A percentile compares a stretch with the other conserved stretches of the same genome.
Conservation (phyloP, 2,888 invertebrate genomes). For the Hydrotaea diabolus region DNA sequence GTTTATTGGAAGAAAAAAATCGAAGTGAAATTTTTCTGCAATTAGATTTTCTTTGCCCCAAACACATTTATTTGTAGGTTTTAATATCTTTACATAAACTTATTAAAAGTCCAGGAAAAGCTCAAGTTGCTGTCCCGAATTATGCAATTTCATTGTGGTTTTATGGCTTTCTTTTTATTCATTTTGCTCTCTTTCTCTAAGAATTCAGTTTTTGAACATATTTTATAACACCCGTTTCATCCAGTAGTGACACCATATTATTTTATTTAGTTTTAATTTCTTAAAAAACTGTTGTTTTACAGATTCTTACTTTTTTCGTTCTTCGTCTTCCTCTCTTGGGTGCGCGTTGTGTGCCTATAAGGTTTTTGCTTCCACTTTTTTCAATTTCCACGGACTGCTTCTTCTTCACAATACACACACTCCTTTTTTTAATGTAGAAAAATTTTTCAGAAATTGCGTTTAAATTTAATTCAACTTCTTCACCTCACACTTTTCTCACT, state of each 20-base stretch:
- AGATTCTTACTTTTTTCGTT: conserved; percentile 46
- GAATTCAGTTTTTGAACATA: background rate
- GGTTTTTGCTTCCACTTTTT: conserved; percentile 46
- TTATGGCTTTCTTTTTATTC: background rate
- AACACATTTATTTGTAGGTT: conserved; percentile 1
- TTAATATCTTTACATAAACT: background rate
- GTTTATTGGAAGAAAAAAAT: conserved; percentile 66
- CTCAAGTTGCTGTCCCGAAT: background rate
- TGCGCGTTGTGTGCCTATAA: conserved; percentile 39
- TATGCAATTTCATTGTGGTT: background rate
- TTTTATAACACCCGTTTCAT: conserved; percentile 4
- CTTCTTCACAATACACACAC: conserved; percentile 60
- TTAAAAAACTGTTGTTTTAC: background rate
- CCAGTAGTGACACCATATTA: conserved; percentile 33
- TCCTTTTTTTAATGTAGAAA: conserved; percentile 60
- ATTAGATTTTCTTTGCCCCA: conserved; percentile 31
- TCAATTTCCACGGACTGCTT: conserved; percentile 53
- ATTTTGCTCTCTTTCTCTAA: background rate
- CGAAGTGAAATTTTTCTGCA: conserved; percentile 70
- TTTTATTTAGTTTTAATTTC: background rate
- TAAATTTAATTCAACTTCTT: conserved; percentile 43
- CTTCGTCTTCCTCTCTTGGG: conserved; percentile 43
- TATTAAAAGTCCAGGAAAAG: background rate
- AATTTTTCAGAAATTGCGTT: conserved; percentile 63
- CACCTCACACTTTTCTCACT: conserved; percentile 48